Base-by-base conservation (phyloP, 1,140 invertebrate species). In the Lycorma delicatula region DNA sequence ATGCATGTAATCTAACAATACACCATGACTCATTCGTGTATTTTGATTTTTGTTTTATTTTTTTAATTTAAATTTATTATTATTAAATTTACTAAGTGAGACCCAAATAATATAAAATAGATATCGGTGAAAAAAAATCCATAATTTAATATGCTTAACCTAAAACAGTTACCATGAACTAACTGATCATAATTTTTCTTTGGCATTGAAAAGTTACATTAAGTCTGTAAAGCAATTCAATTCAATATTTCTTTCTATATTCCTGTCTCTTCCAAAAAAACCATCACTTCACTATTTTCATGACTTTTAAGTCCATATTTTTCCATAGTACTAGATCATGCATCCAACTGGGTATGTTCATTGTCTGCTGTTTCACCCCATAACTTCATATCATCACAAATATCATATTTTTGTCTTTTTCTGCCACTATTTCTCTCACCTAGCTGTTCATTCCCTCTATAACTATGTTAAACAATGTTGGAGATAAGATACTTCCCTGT, bases 401-500 rank as follows among this genome's bases (percentile, higher is more conserved):
- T 44, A 44, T 44, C 41, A 44, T 44, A 20, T 44, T 44, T 22
- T 44, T 44, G 23, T 44, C 41, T 22, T 13, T 12, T 44, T 44
- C 41, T 44, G 16, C 41, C 4, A 44, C 41, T 44, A 20, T 9
- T 22, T 16, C 41, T 44, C 41, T 3, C 13, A 44, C 41, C 23
- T 44, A n/a, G n/a, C n/a, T n/a, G n/a, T n/a, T 16, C 41, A 44
- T 44, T 44, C 41, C 41, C 23, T 44, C 41, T 22, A 44, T 44
- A 11, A 44, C 41, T 44, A 44, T 11, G 11, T 44, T 18, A 11
- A 44, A 44, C 13, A 44, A 44, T 5, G 41, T 22, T 44, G 41
- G 41, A 20, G 41, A 44, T 44, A 44, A 22, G 23, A 44, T 44
- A 44, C 41, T 44, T 44, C 41, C 41, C 41, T 44, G 41, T 44